Evolutionary conservation across 64 coral and sea anemone genomes (phyloP).

Genomic region (Stichodactyla helianthus): DNA sequence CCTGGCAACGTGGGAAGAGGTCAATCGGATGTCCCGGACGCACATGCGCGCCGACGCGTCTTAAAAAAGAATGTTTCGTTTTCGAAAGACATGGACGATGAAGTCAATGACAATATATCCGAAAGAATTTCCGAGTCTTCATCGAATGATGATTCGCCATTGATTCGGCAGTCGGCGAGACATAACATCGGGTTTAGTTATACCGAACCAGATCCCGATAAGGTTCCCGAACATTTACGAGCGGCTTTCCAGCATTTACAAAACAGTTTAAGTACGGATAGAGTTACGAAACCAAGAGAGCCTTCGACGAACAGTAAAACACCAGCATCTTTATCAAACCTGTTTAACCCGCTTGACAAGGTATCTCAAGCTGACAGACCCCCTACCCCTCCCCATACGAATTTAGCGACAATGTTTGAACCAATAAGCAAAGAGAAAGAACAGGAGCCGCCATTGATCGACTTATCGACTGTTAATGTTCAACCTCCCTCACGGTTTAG

Average conservation of each 20-base stretch:
- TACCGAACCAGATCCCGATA: background rate
- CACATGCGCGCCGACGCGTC: background rate
- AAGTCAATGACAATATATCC: background rate
- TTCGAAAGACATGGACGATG: constrained; percentile 6
- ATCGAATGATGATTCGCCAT: background rate
- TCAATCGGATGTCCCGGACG: background rate
- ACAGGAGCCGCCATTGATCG: background rate
- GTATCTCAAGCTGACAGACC: background rate
- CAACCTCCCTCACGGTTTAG: background rate
- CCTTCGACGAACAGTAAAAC: background rate
- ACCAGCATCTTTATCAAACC: background rate
- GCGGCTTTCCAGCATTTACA: background rate
- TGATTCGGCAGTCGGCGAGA: background rate
- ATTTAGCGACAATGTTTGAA: background rate
- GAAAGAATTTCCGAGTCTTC: background rate
- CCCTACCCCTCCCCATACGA: background rate
- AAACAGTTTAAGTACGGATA: background rate
- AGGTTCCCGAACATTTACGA: background rate
- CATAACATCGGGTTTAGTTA: background rate
- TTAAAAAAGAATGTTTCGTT: constrained; percentile 17
- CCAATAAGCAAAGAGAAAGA: background rate
- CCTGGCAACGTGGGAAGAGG: background rate
- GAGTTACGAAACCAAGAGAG: background rate
- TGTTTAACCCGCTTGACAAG: background rate
- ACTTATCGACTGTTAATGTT: background rate